These are phyloP conservation scores for Oceanodroma leucorhoa DNA, from an alignment of 2,797 vertebrate genomes.

Conservation along the genomic window DNA sequence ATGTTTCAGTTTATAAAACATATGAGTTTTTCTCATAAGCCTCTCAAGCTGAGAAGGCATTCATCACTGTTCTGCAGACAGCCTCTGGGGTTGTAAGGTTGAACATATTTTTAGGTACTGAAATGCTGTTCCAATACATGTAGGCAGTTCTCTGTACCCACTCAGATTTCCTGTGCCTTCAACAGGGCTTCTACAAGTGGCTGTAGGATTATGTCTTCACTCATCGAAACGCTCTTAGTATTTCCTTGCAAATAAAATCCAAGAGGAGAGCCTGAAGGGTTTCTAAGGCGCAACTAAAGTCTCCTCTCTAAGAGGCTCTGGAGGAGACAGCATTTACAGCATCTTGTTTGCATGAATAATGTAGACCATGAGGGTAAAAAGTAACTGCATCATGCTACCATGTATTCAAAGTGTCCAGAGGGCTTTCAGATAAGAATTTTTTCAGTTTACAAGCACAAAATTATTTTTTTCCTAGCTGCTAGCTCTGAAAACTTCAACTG, in stretches of 20 bases:
- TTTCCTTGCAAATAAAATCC: not conserved
- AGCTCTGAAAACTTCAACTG: not conserved
- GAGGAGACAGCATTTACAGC: conserved; percentile 23
- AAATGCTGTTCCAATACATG: not conserved
- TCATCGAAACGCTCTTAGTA: not conserved
- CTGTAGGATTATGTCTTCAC: not conserved
- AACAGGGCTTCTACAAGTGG: not conserved
- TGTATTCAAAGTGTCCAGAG: not conserved
- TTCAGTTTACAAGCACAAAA: not conserved
- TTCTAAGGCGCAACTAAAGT: not conserved
- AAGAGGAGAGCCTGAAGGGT: not conserved
- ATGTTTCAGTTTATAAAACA: not conserved
- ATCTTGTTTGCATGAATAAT: conserved; percentile 56
- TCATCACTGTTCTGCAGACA: not conserved
- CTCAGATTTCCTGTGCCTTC: not conserved
- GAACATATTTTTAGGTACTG: not conserved
- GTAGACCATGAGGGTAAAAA: conserved; percentile 8
- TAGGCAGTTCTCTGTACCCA: not conserved
- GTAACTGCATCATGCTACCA: not conserved
- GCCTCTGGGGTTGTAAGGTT: not conserved
- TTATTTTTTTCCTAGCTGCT: not conserved
- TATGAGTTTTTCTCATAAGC: not conserved
- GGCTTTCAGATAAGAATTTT: not conserved
- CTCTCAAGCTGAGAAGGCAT: not conserved
- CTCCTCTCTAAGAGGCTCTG: not conserved